These are phyloP conservation scores for Willowsia nigromaculata DNA, from an alignment of 2,888 invertebrate species.

Conservation along the genomic window DNA sequence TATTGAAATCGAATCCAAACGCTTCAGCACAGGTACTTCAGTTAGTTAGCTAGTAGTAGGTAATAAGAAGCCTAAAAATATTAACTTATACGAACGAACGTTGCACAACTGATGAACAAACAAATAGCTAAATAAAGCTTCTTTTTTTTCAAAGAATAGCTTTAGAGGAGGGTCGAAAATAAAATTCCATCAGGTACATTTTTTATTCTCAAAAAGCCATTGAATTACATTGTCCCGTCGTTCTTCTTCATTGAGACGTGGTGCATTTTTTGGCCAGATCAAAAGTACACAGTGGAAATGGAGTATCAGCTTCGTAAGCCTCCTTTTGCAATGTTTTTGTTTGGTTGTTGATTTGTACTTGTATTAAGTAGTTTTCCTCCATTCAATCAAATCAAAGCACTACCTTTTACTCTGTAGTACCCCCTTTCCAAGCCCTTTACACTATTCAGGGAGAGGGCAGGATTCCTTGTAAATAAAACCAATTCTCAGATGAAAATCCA, in stretches of 20 bases:
- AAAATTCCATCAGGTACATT: neutral
- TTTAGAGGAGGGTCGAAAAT: neutral
- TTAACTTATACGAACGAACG: no score
- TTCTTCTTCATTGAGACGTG: neutral
- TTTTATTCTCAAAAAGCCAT: constrained; percentile 5
- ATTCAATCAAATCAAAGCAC: neutral
- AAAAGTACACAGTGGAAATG: neutral
- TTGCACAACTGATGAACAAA: no score
- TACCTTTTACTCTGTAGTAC: constrained; percentile 5
- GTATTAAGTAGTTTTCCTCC: constrained; percentile 34
- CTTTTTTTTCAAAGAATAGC: no score
- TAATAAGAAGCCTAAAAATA: no score
- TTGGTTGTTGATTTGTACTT: neutral
- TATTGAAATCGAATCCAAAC: no score
- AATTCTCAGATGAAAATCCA: constrained; percentile 30
- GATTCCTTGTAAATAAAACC: constrained; percentile 54
- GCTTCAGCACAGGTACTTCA: no score
- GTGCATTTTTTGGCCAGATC: neutral
- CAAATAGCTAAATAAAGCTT: no score
- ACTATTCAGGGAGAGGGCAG: constrained; percentile 27
- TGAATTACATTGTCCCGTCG: neutral
- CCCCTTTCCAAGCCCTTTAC: constrained; percentile 4
- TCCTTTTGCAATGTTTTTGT: constrained; percentile 50
- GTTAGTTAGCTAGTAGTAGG: no score
- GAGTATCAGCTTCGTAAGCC: neutral